Base-by-base conservation (phyloP, 2,113 vertebrate species). In the Nothobranchius furzeri region DNA sequence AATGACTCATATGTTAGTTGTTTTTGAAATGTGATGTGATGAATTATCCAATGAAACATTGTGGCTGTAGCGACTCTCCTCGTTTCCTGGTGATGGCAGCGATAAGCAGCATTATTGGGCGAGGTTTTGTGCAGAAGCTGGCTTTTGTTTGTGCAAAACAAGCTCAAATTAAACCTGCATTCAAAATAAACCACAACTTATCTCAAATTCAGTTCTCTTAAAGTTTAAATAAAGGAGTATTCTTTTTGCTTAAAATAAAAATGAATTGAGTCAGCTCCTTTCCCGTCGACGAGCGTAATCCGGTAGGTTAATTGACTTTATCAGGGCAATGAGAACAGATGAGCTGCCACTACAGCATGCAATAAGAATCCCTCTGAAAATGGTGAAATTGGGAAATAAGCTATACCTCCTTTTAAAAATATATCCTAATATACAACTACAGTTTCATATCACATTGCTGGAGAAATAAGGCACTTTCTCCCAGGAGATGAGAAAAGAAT, bases 401-500 rank as follows among this genome's bases (percentile, higher is more conserved):
- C 87, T 89, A 82, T 85, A 89, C 91, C 93, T 90, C 87, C 20
- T 91, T 92, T 91, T 88, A 93, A 82, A 45, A 90, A 88, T 87
- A 92, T 92, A 91, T 93, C 90, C 91, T 92, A 92, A 93, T 93
- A 93, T 88, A 93, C 90, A 93, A 94, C 95, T 92, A 89, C 92
- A 94, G 94, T 96, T 95, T 94, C 96, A 96, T 95, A 97, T 97
- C 96, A 97, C 95, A 95, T 95, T 95, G 95, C 95, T 91, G 91
- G 94, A 95, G 95, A 96, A 97, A 93, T 95, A 96, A 97, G 95
- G 94, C 95, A 91, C 91, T 93, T 96, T 97, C 95, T 97, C 97
- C 95, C 95, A 91, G 95, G 96, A 98, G 96, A 98, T 98, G 96
- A 98, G 97, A 98, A 98, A 98, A 98, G 96, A 98, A 98, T 98